Percentiles rank a stretch among this genome's conserved stretches.
Conservation (phyloP, 64 coral and sea anemone genomes). For the Trachythela sp. region DNA sequence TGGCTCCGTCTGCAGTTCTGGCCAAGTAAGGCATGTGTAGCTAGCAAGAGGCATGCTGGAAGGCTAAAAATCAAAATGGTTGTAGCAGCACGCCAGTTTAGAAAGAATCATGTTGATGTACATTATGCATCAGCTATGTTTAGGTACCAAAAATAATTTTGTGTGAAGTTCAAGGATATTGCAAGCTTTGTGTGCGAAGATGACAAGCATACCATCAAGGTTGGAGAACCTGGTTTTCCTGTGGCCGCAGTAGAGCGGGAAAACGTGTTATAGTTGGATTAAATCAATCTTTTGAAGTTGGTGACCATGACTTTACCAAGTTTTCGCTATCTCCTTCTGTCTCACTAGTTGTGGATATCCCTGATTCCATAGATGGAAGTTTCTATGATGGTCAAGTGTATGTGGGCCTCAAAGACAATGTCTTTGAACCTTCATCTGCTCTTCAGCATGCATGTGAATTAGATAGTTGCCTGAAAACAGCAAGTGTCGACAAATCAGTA, state of each 20-base stretch:
- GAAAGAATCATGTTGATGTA: slow-evolving; percentile 38
- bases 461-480: background rate
- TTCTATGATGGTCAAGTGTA: slow-evolving; percentile 28
- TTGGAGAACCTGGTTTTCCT: slow-evolving; percentile 49
- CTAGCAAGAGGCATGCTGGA: background rate
- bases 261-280: slow-evolving; percentile 11
- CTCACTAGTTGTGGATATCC: slow-evolving; percentile 26
- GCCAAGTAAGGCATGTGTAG: background rate
- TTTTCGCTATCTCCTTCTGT: slow-evolving; percentile 23
- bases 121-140: slow-evolving; percentile 40
- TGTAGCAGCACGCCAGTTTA: slow-evolving; percentile 38
- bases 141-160: slow-evolving; percentile 1
- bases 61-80: slow-evolving; percentile 12
- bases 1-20: slow-evolving; percentile 32
- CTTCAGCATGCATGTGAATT: slow-evolving; percentile 1
- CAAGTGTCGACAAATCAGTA: slow-evolving; percentile 19
- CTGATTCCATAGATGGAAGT: slow-evolving; percentile 30
- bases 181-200: slow-evolving; percentile 29
- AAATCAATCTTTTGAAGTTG: background rate
- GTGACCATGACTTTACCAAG: slow-evolving; percentile 25
- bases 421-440: background rate
- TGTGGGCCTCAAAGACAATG: no score
- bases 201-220: slow-evolving; percentile 46
- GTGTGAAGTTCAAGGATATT: slow-evolving; percentile 22
- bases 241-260: slow-evolving; percentile 20